phyloP scores from a whole-genome alignment of 2,113 vertebrate species.

The Pteruthius melanotis region DNA sequence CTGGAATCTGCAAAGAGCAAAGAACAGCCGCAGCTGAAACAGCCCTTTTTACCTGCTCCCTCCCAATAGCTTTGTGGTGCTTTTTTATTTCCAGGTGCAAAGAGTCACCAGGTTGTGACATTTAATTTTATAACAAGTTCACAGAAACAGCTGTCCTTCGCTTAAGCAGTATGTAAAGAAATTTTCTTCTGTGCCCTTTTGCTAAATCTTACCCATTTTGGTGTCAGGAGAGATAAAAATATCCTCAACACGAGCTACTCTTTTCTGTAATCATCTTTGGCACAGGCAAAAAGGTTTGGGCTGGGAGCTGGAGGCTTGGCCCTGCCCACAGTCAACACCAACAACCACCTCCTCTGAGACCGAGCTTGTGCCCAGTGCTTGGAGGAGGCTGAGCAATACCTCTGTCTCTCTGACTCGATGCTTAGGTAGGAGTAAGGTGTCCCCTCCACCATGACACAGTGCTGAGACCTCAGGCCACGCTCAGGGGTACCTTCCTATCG shows the following conservation, averaged over 20 bases:
- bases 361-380: rapidly evolving
- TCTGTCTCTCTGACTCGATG: not conserved
- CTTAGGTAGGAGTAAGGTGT: rapidly evolving
- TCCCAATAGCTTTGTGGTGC: not conserved
- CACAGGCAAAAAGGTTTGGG: not conserved
- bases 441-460: rapidly evolving
- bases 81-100: not conserved
- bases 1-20: not conserved
- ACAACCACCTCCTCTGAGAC: rapidly evolving
- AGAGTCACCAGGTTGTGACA: slow-evolving; percentile 4
- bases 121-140: not conserved
- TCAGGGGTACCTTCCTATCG: rapidly evolving
- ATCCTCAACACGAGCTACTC: not conserved
- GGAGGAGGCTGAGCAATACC: not conserved
- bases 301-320: not conserved
- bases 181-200: not conserved
- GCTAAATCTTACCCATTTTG: not conserved
- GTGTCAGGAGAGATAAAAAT: not conserved
- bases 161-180: not conserved
- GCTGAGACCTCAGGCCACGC: not conserved
- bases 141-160: not conserved
- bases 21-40: not conserved
- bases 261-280: not conserved
- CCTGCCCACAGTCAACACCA: not conserved
- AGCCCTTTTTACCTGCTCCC: not conserved